These are phyloP conservation scores for Sarotherodon lohbergeri DNA, from an alignment of 2,113 vertebrate genomes.

Conservation along the genomic window DNA sequence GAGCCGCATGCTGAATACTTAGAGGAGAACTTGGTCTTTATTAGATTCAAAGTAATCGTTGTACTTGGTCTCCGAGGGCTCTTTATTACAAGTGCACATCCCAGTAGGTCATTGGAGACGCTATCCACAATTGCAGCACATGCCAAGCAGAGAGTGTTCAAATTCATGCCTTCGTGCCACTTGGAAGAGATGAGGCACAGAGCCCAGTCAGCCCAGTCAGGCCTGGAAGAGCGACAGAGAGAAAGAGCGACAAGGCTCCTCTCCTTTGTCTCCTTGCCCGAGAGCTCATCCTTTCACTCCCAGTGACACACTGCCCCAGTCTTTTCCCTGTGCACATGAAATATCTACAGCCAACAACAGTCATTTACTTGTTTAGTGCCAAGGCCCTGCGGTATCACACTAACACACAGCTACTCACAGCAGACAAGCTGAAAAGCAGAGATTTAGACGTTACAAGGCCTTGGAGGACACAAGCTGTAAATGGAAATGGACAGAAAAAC, in stretches of 20 bases:
- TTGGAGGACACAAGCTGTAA: conserved; percentile 14
- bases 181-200: conserved; percentile 21
- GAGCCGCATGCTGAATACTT: background rate
- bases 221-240: conserved; percentile 30
- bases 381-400: conserved; percentile 38
- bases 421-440: conserved; percentile 25
- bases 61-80: background rate
- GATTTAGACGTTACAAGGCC: conserved; percentile 30
- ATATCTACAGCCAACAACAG: conserved; percentile 46
- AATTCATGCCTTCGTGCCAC: conserved; percentile 30
- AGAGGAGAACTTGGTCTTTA: background rate
- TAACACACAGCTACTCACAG: conserved; percentile 1
- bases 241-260: background rate
- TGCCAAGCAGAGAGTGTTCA: conserved; percentile 10
- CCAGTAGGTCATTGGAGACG: conserved; percentile 5
- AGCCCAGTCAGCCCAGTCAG: conserved; percentile 24
- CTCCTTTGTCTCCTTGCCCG: conserved; percentile 47
- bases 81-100: background rate
- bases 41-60: background rate
- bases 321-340: conserved; percentile 22
- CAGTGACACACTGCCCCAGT: conserved; percentile 56
- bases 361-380: conserved; percentile 36
- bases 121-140: background rate
- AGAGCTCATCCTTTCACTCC: conserved; percentile 54
- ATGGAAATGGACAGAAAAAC: background rate